Evolutionary conservation across 2,888 invertebrate genomes (phyloP).

Genomic region (Timandra comae): DNA sequence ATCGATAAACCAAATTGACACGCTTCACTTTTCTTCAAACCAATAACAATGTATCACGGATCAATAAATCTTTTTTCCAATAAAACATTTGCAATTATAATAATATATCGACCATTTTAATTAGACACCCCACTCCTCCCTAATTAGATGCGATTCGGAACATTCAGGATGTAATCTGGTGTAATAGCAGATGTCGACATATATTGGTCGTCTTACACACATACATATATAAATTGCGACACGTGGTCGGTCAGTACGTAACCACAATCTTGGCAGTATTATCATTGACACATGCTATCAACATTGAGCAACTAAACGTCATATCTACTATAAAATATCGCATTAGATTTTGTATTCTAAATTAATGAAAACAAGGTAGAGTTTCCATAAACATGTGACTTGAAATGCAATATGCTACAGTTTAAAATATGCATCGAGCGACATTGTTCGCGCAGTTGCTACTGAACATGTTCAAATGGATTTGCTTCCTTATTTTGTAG

Average conservation of each 20-base stretch:
- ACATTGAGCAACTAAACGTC: slow-evolving; percentile 19
- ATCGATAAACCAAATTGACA: no score
- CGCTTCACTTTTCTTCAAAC: slow-evolving; percentile 8
- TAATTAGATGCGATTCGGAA: slow-evolving; percentile 1
- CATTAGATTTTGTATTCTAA: slow-evolving; percentile 22
- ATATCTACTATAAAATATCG: slow-evolving; percentile 8
- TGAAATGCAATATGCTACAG: slow-evolving; percentile 32
- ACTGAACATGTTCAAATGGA: slow-evolving; percentile 34
- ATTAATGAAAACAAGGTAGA: slow-evolving; percentile 11
- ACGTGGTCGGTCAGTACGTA: slow-evolving; percentile 49
- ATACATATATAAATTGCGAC: slow-evolving; percentile 33
- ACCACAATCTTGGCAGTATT: slow-evolving; percentile 46
- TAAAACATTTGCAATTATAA: slow-evolving; percentile 23
- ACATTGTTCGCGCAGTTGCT: slow-evolving; percentile 50
- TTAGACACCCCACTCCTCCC: slow-evolving; percentile 19
- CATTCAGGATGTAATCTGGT: slow-evolving; percentile 8
- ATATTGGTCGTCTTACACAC: slow-evolving; percentile 28
- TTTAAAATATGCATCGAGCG: slow-evolving; percentile 52
- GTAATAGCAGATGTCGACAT: slow-evolving; percentile 27
- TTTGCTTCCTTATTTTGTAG: slow-evolving; percentile 50
- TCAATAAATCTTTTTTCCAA: slow-evolving; percentile 28
- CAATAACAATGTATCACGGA: slow-evolving; percentile 28
- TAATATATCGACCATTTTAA: slow-evolving; percentile 27
- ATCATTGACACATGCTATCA: slow-evolving; percentile 31
- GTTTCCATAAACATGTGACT: not conserved